Evolutionary conservation across 1,140 invertebrate species (phyloP).

Genomic region (Parasteatoda tepidariorum): DNA sequence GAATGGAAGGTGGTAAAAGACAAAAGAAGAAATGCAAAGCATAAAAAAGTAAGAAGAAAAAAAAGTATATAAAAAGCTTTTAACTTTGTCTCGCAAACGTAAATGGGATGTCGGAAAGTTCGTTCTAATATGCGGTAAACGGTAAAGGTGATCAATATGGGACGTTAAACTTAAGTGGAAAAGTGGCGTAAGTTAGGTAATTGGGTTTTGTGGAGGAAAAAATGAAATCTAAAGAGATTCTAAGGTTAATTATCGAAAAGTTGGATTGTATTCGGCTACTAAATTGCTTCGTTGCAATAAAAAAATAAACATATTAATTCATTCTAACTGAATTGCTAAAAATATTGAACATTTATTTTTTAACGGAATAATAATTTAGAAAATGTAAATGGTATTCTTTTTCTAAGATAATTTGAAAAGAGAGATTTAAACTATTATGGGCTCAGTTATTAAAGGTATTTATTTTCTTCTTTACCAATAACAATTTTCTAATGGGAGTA

Average conservation of each 20-base stretch:
- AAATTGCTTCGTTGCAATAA: neutral
- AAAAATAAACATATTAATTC: neutral
- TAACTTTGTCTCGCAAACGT: constrained; percentile 54
- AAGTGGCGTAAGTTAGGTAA: neutral
- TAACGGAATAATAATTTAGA: no score
- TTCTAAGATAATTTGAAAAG: no score
- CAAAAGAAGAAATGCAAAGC: neutral
- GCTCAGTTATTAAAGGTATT: no score
- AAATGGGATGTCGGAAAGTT: constrained; percentile 52
- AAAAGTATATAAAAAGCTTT: constrained; percentile 48
- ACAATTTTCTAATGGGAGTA: no score
- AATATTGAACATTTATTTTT: no score
- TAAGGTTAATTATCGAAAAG: neutral
- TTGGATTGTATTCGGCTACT: neutral
- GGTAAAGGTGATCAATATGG: constrained; percentile 45
- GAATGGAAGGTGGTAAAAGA: neutral
- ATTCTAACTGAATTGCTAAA: neutral
- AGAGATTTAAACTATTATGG: no score
- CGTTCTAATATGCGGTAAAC: constrained; percentile 21
- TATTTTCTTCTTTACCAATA: no score
- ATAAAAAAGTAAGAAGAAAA: constrained; percentile 26
- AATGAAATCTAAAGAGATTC: neutral
- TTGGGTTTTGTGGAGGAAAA: neutral
- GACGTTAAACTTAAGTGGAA: neutral
- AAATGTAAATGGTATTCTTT: no score